Base-by-base conservation (phyloP, 2,888 invertebrate species). In the Urechis unicinctus region DNA sequence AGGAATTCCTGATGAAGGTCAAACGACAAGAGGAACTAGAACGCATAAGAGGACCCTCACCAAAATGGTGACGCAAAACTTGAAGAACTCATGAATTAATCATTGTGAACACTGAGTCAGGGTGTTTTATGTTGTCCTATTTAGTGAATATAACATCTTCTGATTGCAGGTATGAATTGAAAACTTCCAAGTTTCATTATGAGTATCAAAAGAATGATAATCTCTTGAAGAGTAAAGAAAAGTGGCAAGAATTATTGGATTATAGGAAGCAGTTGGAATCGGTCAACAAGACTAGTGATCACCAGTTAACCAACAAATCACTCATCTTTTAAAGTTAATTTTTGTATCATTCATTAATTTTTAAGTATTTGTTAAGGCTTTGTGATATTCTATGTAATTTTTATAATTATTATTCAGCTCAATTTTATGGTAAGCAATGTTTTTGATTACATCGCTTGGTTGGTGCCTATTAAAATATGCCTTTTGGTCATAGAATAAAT, bases 201-300 rank as follows among this genome's bases (percentile, higher is more conserved):
- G 74, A 75, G 55, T 58, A 69, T 25, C 68, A 67, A 54, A 75
- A 75, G 60, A 71, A 75, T 59, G 73, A 65, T 30, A 67, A 72
- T 50, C 52, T 75, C 52, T 59, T 73, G 6, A 61, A 64, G 47
- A 65, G 56, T 41, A 56, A 62, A 29, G 57, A 62, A 2, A 52
- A 64, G 28, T 71, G 66, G 67, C 66, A 69, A 50, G 66, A 66
- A 6, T 59, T 70, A n/a, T 41, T 70, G 25, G 67, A 66, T 56
- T 70, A 71, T 59, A 47, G 71, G 22, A 53, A 30, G 22, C 54
- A 62, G 24, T 55, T 66, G 31, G 54, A 57, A 46, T 21, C 41
- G 42, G 59, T 59, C 42, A 61, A 58, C 44, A 53, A 55, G 36
- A 29, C n/a, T n/a, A n/a, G n/a, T n/a, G n/a, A n/a, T n/a, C n/a